Evolutionary conservation across 2,797 vertebrate species (phyloP), one percentile per base, ranked within the genome.

Genomic region (Merluccius polli): DNA sequence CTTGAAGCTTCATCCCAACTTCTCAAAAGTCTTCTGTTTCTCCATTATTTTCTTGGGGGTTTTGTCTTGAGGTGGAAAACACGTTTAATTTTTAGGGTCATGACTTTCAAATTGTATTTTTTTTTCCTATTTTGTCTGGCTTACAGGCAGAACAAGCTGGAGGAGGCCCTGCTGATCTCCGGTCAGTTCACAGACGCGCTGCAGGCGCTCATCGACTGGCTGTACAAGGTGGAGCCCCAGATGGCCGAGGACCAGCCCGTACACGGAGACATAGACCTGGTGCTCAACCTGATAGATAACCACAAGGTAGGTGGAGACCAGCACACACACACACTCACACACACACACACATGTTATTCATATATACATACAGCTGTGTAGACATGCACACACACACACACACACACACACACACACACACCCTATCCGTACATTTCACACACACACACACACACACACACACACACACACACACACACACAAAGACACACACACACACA

Each of bases 201-300:
- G 68, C 98, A 99, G 91, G 97, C 97, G 84, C 96, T 99, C 73
- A 98, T 99, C 80, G 98, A 99, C 81, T 99, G 98, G 98, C 92
- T 99, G 5, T 99, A 99, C 83, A 95, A 95, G 91, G 95, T 99
- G 77, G 98, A 99, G 78, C 98, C 98, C 73, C 97, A 98, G 77
- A 85, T 99, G 85, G 98, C 98, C 3, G 98, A 99, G 91, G 98
- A 99, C 84, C 98, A 99, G 83, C 97, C 97, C 0, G 95, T 99
- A 13, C 98, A 99, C 0, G 98, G 98, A 86, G 98, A 99, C 89
- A 95, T 98, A 38, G 98, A 99, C 92, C 94, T 99, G 83, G 96
- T 99, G 78, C 96, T 99, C 91, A 98, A 99, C 85, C 91, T 99
- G 85, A 98, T 98, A 9, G 97, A 99, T 88, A 99, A 94, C 90